phyloP scores from a whole-genome alignment of 2,888 invertebrate genomes.

The Pseudoips prasinana region DNA sequence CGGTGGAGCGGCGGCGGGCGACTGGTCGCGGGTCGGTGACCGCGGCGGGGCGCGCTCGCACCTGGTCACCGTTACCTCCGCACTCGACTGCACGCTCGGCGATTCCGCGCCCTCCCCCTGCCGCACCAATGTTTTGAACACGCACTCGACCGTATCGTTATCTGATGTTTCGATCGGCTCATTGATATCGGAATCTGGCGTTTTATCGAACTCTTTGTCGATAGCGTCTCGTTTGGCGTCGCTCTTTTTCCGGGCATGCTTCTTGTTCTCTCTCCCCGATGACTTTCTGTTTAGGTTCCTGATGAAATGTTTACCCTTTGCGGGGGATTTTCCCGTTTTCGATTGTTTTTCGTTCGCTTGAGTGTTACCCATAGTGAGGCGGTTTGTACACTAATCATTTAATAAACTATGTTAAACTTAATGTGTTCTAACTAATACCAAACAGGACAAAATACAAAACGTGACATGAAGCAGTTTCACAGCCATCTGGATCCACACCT shows the following conservation, averaged over 20 bases:
- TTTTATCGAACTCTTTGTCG: constrained; percentile 70
- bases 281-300: constrained; percentile 74
- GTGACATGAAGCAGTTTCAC: constrained; percentile 44
- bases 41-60: constrained; percentile 60
- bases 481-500: constrained; percentile 39
- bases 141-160: constrained; percentile 76
- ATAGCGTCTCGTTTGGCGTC: constrained; percentile 59
- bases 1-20: constrained; percentile 44
- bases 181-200: constrained; percentile 74
- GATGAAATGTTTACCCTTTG: constrained; percentile 80
- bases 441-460: constrained; percentile 22
- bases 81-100: constrained; percentile 56
- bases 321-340: constrained; percentile 80
- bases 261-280: constrained; percentile 65
- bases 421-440: constrained; percentile 3
- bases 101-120: constrained; percentile 53
- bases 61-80: constrained; percentile 72
- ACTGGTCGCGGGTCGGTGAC: constrained; percentile 74
- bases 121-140: constrained; percentile 56
- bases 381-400: constrained; percentile 11
- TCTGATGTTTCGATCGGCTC: constrained; percentile 70
- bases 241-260: constrained; percentile 67
- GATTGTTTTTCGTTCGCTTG: constrained; percentile 76
- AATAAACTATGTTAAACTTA: constrained; percentile 16
- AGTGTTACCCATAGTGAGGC: constrained; percentile 75